Conservation (phyloP, 2,797 vertebrate genomes). For the Gorsachius magnificus region DNA sequence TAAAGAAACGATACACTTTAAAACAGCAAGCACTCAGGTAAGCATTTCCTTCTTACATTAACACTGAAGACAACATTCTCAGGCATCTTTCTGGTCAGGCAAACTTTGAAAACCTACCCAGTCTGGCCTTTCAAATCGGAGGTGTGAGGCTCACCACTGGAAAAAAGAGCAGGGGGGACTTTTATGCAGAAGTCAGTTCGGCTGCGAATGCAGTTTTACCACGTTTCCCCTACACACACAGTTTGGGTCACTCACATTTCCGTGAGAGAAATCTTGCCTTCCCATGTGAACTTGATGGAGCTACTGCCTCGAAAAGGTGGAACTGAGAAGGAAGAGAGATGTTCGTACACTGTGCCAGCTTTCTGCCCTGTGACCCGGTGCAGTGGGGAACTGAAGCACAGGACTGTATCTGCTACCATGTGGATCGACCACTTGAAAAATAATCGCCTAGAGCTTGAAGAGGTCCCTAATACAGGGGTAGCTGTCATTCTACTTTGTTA, state of each 20-base stretch:
- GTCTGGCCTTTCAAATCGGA: not conserved
- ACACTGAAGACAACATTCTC: not conserved
- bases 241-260: not conserved
- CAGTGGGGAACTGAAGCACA: not conserved
- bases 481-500: not conserved
- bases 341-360: not conserved
- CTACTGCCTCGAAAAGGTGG: not conserved
- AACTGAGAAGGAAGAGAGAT: not conserved
- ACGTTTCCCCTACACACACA: not conserved
- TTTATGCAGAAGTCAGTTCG: not conserved
- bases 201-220: not conserved
- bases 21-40: not conserved
- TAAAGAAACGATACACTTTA: not conserved
- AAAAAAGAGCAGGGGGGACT: not conserved
- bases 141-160: not conserved
- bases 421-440: not conserved
- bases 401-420: not conserved
- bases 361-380: not conserved
- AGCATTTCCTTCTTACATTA: not conserved
- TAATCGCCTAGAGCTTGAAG: not conserved
- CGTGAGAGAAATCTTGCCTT: not conserved
- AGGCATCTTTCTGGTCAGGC: not conserved
- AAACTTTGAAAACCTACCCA: not conserved
- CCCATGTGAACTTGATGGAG: not conserved
- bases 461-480: not conserved